phyloP scores from a whole-genome alignment of 2,797 vertebrate genomes.

The Potorous gilbertii region DNA sequence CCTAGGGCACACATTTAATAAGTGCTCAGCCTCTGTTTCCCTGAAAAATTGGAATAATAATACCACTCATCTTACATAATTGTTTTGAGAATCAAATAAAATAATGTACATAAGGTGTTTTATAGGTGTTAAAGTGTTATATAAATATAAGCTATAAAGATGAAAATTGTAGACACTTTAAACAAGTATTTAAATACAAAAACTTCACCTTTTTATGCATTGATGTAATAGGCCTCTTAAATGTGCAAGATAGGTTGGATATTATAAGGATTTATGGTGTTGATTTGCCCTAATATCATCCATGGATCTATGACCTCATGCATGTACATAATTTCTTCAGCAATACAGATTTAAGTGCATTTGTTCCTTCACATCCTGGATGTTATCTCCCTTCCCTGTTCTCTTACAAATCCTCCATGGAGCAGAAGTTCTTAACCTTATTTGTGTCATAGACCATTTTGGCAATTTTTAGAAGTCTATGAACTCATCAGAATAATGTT shows the following conservation, averaged over 20 bases:
- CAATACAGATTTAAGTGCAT: not conserved
- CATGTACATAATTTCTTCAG: not conserved
- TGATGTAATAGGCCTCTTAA: not conserved
- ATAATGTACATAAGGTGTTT: not conserved
- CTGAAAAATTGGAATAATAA: constrained; percentile 2
- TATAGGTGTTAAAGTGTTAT: not conserved
- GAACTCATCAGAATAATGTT: not conserved
- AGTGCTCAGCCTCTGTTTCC: constrained; percentile 26
- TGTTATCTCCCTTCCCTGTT: not conserved
- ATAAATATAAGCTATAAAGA: not conserved
- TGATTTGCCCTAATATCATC: constrained; percentile 4
- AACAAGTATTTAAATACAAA: not conserved
- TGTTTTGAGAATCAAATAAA: not conserved
- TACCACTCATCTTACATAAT: not conserved
- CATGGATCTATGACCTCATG: not conserved
- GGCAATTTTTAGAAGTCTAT: not conserved
- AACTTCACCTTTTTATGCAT: constrained; percentile 27
- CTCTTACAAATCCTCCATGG: not conserved
- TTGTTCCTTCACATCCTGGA: not conserved
- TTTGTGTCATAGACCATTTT: not conserved
- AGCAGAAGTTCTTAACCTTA: not conserved
- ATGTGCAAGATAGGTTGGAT: not conserved
- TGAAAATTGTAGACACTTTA: not conserved
- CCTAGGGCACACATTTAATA: constrained; percentile 6
- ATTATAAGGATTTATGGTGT: constrained; percentile 42